Evolutionary conservation across 2,888 invertebrate species (phyloP), one percentile per base, ranked within the genome.

Genomic region (Caenorhabditis imperialis): DNA sequence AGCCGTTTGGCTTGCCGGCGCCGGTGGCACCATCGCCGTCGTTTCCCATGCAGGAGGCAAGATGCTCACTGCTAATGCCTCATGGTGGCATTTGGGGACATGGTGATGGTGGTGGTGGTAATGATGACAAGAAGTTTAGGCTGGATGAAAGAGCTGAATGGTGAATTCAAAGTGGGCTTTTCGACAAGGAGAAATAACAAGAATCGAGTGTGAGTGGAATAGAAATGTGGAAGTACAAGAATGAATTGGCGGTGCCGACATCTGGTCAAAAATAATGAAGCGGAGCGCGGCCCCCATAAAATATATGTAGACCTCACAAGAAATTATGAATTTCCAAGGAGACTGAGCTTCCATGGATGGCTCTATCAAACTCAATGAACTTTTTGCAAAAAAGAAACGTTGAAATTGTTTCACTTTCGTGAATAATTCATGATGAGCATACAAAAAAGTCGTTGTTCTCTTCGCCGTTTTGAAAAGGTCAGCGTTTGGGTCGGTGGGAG

Each of bases 1-100:
- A 51, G 42, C 53, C 61, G 45, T 65, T 63, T 7, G 63, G 51
- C 54, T 65, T 53, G 40, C 48, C 47, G 70, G 61, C 65, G 75
- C 75, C 62, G 54, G 25, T 33, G 54, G 60, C 70, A 70, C 61
- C 75, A 72, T 75, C 54, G 38, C 61, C 57, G 57, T 71, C 55
- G 54, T 62, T 50, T 63, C 62, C 62, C 62, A 62, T 71, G 37
- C 71, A 70, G 61, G 60, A 60, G 69, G 51, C 69, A 69, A 53
- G 30, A 58, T 60, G 65, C 65, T 55, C 65, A 54, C 63, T 30
- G 55, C 54, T 54, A 42, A 61, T 71, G 35, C 42, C 47, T 14
- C 30, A 37, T 37, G 55, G 61, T 60, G 70, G 44, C 55, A 57
- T 60, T 54, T 54, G 25, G 54, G n/a, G n/a, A n/a, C n/a, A n/a